A percentile compares a stretch with the other conserved stretches of the same genome.
Conservation (phyloP, 1,140 invertebrate species). For the Tribolium castaneum region DNA sequence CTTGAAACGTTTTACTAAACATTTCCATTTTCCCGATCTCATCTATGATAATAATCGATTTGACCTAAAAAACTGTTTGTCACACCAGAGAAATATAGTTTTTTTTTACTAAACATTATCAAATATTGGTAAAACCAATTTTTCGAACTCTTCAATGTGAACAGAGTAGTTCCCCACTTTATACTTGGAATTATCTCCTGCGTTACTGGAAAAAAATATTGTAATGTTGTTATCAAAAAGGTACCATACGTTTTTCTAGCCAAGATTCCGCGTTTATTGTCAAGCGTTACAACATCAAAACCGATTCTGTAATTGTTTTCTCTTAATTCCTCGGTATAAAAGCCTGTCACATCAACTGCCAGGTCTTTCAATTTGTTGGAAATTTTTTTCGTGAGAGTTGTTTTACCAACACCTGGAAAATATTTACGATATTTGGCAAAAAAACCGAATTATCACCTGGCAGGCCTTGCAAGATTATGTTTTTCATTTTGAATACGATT, state of each 20-base stretch:
- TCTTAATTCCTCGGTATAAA: conserved; percentile 74
- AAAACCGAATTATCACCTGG: conserved; percentile 54
- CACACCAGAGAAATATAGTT: background rate
- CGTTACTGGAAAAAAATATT: background rate
- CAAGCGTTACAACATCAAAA: conserved; percentile 71
- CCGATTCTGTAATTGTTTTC: conserved; percentile 66
- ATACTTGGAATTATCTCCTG: conserved; percentile 33
- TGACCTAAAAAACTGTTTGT: conserved; percentile 49
- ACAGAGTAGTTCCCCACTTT: conserved; percentile 72
- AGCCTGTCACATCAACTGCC: conserved; percentile 66
- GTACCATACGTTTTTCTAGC: conserved; percentile 68
- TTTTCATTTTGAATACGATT: conserved; percentile 40
- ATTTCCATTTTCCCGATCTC: conserved; percentile 80
- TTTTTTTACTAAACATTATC: conserved; percentile 42
- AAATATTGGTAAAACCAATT: conserved; percentile 66
- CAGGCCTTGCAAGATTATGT: conserved; percentile 56
- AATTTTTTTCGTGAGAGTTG: conserved; percentile 70
- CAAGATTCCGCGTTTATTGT: conserved; percentile 63
- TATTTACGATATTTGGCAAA: conserved; percentile 5
- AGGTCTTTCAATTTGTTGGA: conserved; percentile 60
- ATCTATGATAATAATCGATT: conserved; percentile 69
- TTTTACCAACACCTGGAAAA: conserved; percentile 72
- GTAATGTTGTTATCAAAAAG: too few relatives aligned
- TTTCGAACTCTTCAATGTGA: conserved; percentile 70
- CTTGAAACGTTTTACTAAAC: conserved; percentile 69